Conservation (phyloP, 2,113 vertebrate genomes). For the Ciconia boyciana region DNA sequence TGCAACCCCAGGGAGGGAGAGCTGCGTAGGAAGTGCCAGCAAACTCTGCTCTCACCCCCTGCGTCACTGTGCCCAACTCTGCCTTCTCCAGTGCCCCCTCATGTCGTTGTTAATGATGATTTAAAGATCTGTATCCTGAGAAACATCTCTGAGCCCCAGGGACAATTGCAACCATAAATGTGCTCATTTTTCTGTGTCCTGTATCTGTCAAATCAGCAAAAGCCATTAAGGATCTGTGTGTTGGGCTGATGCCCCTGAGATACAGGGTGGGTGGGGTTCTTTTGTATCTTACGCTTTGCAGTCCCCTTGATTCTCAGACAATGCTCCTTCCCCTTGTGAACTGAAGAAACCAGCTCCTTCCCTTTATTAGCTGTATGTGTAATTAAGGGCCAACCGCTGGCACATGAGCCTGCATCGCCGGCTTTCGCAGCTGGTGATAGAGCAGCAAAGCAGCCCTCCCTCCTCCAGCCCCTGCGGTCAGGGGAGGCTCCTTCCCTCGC, state of each 20-base stretch:
- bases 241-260: background rate
- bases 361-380: background rate
- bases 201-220: background rate
- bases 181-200: background rate
- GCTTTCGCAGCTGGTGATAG: background rate
- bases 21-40: accelerated
- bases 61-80: background rate
- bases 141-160: background rate
- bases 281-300: background rate
- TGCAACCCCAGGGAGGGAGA: background rate
- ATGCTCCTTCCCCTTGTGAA: background rate
- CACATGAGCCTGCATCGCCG: background rate
- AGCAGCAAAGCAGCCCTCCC: background rate
- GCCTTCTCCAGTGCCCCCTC: background rate
- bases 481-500: background rate
- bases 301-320: background rate
- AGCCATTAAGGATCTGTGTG: background rate
- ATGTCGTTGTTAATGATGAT: background rate
- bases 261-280: background rate
- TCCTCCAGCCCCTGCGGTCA: background rate
- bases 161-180: background rate
- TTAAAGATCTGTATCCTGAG: background rate
- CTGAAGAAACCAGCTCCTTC: background rate
- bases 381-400: background rate
- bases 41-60: background rate